These are phyloP conservation scores for Hiodon tergisus DNA, from an alignment of 2,113 vertebrate genomes.

Conservation along the genomic window DNA sequence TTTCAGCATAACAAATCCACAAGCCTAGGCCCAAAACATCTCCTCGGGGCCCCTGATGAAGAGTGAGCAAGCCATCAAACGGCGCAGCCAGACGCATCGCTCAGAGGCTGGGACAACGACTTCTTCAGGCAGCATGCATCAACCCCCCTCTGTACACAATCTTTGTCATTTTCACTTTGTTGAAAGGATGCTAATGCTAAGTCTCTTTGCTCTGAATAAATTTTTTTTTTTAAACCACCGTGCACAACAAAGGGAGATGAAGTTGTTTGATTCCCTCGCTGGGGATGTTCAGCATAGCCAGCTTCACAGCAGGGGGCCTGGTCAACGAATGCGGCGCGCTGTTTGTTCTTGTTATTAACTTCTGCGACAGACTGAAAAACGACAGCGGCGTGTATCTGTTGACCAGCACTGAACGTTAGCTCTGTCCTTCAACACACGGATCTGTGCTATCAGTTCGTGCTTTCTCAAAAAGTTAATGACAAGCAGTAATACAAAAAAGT, in stretches of 20 bases:
- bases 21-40: background rate
- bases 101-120: conserved; percentile 2
- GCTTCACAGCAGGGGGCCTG: no score
- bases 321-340: no score
- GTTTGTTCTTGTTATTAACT: no score
- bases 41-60: background rate
- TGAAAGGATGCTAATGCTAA: background rate
- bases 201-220: background rate
- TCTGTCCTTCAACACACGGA: no score
- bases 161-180: conserved; percentile 13
- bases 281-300: no score
- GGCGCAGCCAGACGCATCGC: background rate
- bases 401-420: no score
- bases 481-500: no score
- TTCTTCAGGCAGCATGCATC: background rate
- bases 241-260: background rate
- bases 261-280: no score
- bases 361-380: no score
- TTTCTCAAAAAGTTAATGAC: no score
- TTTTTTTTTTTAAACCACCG: background rate
- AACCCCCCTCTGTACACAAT: background rate
- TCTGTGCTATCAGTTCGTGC: no score
- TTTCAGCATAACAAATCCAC: background rate
- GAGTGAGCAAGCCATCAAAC: background rate
- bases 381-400: no score